A percentile compares a stretch with the other conserved stretches of the same genome.
These are phyloP conservation scores for Margaritifera margaritifera DNA, from an alignment of 2,888 invertebrate species.

Conservation along the genomic window DNA sequence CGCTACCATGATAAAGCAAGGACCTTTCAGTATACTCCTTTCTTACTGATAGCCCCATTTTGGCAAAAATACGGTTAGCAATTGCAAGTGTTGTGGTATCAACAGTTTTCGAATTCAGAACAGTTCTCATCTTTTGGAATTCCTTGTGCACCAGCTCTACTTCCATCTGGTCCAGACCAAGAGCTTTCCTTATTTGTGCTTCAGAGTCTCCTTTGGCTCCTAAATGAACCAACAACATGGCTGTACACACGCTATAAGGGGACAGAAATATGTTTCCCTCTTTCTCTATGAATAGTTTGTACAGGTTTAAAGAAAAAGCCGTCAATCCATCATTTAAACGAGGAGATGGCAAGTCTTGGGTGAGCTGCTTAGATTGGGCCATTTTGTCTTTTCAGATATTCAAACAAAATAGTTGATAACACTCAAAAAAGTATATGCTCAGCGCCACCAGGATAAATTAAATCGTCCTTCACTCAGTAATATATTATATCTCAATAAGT, in stretches of 20 bases:
- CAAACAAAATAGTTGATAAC: no score
- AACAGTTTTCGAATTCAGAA: conserved; percentile 14
- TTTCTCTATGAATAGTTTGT: not conserved
- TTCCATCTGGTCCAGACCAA: conserved; percentile 14
- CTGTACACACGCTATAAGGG: conserved; percentile 45
- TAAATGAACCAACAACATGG: conserved; percentile 38
- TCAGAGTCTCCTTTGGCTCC: conserved; percentile 35
- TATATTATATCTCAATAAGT: no score
- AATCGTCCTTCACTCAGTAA: no score
- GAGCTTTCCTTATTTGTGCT: conserved; percentile 20
- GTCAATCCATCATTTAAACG: not conserved
- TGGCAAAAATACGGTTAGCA: conserved; percentile 23
- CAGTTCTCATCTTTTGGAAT: conserved; percentile 23
- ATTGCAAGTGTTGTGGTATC: conserved; percentile 16
- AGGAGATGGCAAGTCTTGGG: no score
- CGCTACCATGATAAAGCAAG: no score
- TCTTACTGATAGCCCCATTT: no score
- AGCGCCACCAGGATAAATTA: no score
- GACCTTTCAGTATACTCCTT: no score
- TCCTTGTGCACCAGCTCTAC: conserved; percentile 16
- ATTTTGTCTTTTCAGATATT: no score
- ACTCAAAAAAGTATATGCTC: no score
- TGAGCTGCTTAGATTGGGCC: no score
- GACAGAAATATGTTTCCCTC: conserved; percentile 38
- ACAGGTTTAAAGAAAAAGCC: conserved; percentile 1